phyloP scores from a whole-genome alignment of 2,797 vertebrate species.

The Spea hammondii region DNA sequence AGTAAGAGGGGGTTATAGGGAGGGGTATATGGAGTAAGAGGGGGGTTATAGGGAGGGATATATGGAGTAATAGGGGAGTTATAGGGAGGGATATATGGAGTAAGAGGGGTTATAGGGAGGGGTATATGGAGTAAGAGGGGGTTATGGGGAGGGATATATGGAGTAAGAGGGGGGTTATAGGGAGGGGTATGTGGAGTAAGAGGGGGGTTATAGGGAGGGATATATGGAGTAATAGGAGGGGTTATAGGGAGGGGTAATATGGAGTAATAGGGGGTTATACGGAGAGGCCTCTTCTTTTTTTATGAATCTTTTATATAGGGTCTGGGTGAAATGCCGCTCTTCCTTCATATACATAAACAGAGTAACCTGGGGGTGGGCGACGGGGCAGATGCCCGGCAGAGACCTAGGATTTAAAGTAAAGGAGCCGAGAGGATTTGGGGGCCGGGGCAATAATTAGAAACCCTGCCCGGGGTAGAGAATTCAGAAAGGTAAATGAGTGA shows the following conservation, averaged over 20 bases:
- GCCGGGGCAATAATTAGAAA: too few relatives aligned
- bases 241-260: constrained; percentile 1
- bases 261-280: neutral
- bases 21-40: neutral
- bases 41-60: neutral
- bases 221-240: neutral
- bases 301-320: too few relatives aligned
- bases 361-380: too few relatives aligned
- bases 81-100: neutral
- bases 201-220: neutral
- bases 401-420: too few relatives aligned
- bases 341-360: too few relatives aligned
- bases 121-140: neutral
- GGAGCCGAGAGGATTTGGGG: too few relatives aligned
- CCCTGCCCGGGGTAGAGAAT: too few relatives aligned
- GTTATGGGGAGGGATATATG: neutral
- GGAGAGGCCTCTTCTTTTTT: neutral
- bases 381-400: too few relatives aligned
- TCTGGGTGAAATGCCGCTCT: too few relatives aligned
- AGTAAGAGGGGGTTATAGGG: neutral
- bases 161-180: neutral
- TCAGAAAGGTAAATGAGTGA: constrained; percentile 13
- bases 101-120: neutral
- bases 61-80: neutral
- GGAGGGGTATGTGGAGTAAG: neutral